Conservation (phyloP, 2,888 invertebrate genomes). For the Heliconius erato region DNA sequence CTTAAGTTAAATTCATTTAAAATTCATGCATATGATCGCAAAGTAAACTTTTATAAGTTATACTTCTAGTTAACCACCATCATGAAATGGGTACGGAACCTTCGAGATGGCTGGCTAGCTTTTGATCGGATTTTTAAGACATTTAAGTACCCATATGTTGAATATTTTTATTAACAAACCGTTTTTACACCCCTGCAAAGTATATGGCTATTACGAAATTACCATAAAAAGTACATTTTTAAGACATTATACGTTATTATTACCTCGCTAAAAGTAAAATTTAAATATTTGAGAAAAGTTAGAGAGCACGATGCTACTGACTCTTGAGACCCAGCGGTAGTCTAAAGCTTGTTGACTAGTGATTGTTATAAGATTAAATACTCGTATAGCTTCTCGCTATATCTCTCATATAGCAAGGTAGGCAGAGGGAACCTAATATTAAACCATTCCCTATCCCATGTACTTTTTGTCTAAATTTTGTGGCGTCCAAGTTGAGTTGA, state of each 20-base stretch:
- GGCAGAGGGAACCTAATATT: neutral
- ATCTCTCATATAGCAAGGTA: neutral
- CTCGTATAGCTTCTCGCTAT: neutral
- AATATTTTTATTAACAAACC: neutral
- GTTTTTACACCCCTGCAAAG: neutral
- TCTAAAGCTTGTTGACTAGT: neutral
- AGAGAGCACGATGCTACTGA: neutral
- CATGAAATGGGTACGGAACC: neutral
- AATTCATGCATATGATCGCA: neutral
- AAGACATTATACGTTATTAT: slow-evolving; percentile 4
- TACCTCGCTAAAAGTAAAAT: slow-evolving; percentile 7
- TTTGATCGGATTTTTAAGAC: neutral
- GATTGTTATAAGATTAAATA: neutral
- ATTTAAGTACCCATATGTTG: neutral
- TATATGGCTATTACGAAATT: neutral
- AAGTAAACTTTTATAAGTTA: too few relatives aligned
- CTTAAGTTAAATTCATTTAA: neutral
- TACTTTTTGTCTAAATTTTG: too few relatives aligned
- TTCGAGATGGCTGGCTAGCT: too few relatives aligned
- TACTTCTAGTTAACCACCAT: too few relatives aligned
- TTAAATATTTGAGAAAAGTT: slow-evolving; percentile 11
- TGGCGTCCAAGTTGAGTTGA: too few relatives aligned
- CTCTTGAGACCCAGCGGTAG: neutral
- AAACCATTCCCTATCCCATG: too few relatives aligned
- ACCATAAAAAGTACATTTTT: slow-evolving; percentile 7